Evolutionary conservation across 2,113 vertebrate species (phyloP).

Genomic region (Monarcha castaneiventris): DNA sequence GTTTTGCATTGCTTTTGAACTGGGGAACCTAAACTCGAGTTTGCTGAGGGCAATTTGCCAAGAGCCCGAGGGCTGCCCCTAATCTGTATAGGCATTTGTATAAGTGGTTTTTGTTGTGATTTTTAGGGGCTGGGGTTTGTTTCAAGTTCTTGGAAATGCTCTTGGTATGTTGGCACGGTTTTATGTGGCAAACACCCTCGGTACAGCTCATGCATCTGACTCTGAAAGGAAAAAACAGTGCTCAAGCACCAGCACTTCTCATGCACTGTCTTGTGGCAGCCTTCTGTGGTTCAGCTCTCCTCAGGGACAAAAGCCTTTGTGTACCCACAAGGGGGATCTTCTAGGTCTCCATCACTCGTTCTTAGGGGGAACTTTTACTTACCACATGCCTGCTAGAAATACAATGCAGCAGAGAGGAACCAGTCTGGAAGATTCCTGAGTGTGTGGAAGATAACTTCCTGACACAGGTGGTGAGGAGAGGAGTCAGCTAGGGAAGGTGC

Average conservation of each 20-base stretch:
- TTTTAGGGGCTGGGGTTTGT: not conserved
- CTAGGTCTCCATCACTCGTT: not conserved
- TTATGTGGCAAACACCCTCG: not conserved
- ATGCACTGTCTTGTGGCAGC: not conserved
- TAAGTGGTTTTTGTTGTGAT: not conserved
- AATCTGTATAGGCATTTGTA: not conserved
- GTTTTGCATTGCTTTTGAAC: slow-evolving; percentile 24
- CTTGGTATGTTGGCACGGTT: not conserved
- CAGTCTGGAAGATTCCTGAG: not conserved
- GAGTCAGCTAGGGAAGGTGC: not conserved
- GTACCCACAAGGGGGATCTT: not conserved
- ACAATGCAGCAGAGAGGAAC: not conserved
- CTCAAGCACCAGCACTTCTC: not conserved
- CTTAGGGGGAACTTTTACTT: not conserved
- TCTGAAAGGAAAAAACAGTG: not conserved
- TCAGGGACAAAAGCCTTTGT: not conserved
- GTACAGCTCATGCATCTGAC: not conserved
- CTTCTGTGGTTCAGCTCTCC: not conserved
- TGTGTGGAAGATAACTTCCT: not conserved
- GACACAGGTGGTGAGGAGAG: too few species aligned
- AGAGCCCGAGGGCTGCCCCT: not conserved
- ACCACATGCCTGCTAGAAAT: not conserved
- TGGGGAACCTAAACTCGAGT: not conserved
- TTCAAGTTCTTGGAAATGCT: not conserved
- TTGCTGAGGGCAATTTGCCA: not conserved